These are phyloP conservation scores for Athalia circularis DNA, from an alignment of 2,888 invertebrate genomes.

Conservation along the genomic window DNA sequence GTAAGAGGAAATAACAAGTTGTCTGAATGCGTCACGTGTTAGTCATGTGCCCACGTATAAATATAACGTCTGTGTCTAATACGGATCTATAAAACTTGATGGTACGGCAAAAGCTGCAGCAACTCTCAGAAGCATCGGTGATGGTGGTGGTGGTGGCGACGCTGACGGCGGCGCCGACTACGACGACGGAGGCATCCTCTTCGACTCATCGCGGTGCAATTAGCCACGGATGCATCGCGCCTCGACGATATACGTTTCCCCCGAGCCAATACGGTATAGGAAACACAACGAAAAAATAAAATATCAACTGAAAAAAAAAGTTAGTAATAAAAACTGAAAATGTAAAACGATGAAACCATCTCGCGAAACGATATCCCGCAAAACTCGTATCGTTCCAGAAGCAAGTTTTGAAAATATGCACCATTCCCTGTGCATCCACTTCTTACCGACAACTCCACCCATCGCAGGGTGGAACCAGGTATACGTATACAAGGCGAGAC, in stretches of 20 bases:
- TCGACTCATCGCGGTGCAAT: background rate
- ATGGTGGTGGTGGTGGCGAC: background rate
- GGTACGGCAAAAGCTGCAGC: slow-evolving; percentile 13
- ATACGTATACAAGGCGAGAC: slow-evolving; percentile 38
- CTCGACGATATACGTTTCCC: background rate
- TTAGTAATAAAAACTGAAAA: too few relatives aligned
- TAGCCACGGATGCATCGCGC: background rate
- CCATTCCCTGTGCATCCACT: slow-evolving; percentile 5
- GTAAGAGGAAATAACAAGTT: slow-evolving; percentile 25
- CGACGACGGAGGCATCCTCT: background rate
- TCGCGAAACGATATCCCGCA: slow-evolving; percentile 14
- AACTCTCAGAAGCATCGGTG: too few relatives aligned
- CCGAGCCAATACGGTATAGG: background rate
- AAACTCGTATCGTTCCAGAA: slow-evolving; percentile 20
- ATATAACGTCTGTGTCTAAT: slow-evolving; percentile 39
- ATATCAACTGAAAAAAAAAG: too few relatives aligned
- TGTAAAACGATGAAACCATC: background rate
- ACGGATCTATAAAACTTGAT: slow-evolving; percentile 37
- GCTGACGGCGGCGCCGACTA: background rate
- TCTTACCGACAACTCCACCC: slow-evolving; percentile 31
- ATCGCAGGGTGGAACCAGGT: slow-evolving; percentile 22
- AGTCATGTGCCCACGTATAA: slow-evolving; percentile 20
- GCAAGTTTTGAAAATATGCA: slow-evolving; percentile 24
- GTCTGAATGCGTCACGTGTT: slow-evolving; percentile 11
- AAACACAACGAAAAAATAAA: too few relatives aligned